Conservation (phyloP, 2,888 invertebrate genomes). For the Ferrisia virgata region DNA sequence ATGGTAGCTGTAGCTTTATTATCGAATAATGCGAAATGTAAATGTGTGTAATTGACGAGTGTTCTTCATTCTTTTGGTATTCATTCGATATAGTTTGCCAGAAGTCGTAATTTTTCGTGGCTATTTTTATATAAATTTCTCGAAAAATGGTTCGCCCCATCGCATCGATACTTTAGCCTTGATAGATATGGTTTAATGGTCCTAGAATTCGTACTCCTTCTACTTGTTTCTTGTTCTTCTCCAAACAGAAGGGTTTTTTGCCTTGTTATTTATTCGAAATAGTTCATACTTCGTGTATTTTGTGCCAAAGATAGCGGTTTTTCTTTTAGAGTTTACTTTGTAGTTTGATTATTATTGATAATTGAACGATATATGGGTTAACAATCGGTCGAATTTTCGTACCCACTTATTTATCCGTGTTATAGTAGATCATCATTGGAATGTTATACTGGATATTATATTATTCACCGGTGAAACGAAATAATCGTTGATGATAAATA, state of each 20-base stretch:
- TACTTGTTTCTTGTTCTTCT: too few species aligned
- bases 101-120: constrained; percentile 36
- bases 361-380: too few species aligned
- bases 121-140: constrained; percentile 39
- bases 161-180: not conserved
- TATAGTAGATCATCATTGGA: not conserved
- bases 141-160: not conserved
- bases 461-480: not conserved
- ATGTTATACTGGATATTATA: not conserved
- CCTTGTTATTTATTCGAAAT: too few species aligned
- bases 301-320: not conserved
- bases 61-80: constrained; percentile 15
- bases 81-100: constrained; percentile 28
- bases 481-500: not conserved
- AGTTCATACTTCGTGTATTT: not conserved
- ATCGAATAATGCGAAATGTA: constrained; percentile 35
- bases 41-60: constrained; percentile 27
- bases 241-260: not conserved
- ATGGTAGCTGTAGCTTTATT: constrained; percentile 7
- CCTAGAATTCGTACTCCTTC: not conserved
- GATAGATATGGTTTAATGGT: not conserved
- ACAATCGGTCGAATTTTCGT: too few species aligned
- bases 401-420: not conserved
- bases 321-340: too few species aligned
- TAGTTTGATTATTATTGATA: too few species aligned